Evolutionary conservation across 2,113 vertebrate genomes (phyloP).

Genomic region (Pomatorhinus ruficollis): DNA sequence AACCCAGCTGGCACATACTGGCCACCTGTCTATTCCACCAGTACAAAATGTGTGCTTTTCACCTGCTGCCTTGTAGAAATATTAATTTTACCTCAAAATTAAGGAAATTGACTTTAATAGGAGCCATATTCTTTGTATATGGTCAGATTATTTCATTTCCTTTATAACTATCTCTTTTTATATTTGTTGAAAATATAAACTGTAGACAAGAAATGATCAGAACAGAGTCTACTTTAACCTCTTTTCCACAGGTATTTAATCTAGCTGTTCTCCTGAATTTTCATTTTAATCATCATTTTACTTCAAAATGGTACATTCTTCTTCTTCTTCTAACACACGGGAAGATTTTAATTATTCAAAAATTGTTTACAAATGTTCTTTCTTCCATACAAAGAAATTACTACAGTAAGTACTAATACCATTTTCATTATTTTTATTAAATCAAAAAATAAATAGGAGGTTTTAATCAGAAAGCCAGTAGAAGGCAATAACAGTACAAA

Average conservation of each 20-base stretch:
- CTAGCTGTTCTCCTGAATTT: neutral
- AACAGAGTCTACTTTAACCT: neutral
- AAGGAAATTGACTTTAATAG: neutral
- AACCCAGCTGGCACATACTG: neutral
- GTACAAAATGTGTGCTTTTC: neutral
- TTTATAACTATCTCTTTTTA: neutral
- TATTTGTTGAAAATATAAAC: neutral
- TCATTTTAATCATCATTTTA: neutral
- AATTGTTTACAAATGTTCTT: neutral
- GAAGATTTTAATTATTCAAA: neutral
- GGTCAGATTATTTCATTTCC: neutral
- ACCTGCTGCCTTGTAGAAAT: neutral
- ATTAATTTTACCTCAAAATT: neutral
- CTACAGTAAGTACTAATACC: neutral
- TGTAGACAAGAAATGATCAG: neutral
- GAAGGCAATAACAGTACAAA: neutral
- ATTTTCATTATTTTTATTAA: neutral
- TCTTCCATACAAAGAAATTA: neutral
- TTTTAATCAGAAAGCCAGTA: neutral
- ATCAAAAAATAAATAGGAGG: fast-evolving
- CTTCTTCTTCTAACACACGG: neutral
- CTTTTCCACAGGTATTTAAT: neutral
- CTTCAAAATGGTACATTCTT: neutral
- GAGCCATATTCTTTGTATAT: neutral
- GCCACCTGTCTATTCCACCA: neutral